These are phyloP conservation scores for Omphaloscelis lunosa DNA, from an alignment of 2,888 invertebrate genomes.

Conservation along the genomic window DNA sequence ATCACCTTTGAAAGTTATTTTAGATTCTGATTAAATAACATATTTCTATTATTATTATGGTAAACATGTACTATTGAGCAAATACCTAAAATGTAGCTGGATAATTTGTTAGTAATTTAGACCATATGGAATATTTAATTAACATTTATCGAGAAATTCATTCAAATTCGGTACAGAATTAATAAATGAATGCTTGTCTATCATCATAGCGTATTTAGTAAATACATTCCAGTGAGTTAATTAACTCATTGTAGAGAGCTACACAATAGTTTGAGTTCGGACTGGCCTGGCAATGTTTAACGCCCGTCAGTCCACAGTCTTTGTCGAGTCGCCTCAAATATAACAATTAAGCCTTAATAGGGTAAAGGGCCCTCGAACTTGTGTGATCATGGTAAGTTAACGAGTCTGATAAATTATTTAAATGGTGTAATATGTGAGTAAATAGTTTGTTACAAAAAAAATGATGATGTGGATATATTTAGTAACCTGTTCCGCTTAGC, in stretches of 20 bases:
- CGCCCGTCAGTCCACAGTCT: conserved; percentile 9
- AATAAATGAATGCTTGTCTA: conserved; percentile 5
- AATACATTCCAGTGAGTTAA: conserved; percentile 38
- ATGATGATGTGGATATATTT: no score
- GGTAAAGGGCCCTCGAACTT: conserved; percentile 31
- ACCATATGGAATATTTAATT: not conserved
- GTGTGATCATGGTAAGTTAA: conserved; percentile 27
- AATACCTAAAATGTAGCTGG: not conserved
- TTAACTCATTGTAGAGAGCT: conserved; percentile 50
- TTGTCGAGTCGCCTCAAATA: conserved; percentile 48
- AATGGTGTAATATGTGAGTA: not conserved
- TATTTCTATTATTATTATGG: not conserved
- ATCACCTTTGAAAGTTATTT: not conserved
- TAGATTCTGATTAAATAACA: not conserved
- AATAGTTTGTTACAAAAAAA: conserved; percentile 7
- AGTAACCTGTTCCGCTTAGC: no score
- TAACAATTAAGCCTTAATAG: conserved; percentile 57
- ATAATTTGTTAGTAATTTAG: not conserved
- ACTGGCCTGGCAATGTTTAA: conserved; percentile 27
- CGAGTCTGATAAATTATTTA: conserved; percentile 4
- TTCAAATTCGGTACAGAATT: not conserved
- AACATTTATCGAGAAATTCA: not conserved
- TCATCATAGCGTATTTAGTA: conserved; percentile 1
- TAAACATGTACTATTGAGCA: not conserved
- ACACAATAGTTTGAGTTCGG: conserved; percentile 56